phyloP scores from a whole-genome alignment of 2,888 invertebrate genomes.

The Sycophila texana region DNA sequence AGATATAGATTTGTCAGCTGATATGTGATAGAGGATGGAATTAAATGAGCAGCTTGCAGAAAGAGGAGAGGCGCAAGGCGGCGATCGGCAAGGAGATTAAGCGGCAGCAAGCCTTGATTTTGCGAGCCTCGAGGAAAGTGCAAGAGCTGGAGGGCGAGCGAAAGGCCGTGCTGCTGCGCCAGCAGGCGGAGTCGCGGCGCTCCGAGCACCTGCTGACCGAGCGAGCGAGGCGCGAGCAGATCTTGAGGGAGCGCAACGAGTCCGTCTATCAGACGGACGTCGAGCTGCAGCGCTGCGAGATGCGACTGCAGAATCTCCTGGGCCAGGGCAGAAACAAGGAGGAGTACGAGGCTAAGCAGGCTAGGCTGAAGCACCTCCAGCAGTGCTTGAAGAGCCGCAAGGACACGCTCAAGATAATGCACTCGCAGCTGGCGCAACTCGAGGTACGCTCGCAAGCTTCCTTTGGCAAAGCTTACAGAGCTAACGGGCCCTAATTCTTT shows the following conservation, averaged over 20 bases:
- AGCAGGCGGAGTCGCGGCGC: constrained; percentile 63
- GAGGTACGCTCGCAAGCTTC: constrained; percentile 70
- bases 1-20: no score
- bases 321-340: constrained; percentile 67
- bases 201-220: constrained; percentile 61
- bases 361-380: constrained; percentile 76
- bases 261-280: constrained; percentile 64
- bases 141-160: constrained; percentile 64
- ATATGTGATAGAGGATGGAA: not conserved
- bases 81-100: constrained; percentile 63
- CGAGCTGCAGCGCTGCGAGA: constrained; percentile 67
- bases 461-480: no score
- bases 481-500: not conserved
- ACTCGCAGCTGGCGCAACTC: constrained; percentile 77
- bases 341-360: constrained; percentile 74
- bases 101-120: constrained; percentile 63
- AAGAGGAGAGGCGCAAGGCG: constrained; percentile 67
- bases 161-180: constrained; percentile 63
- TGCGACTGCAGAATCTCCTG: constrained; percentile 64
- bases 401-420: constrained; percentile 75
- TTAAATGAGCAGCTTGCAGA: constrained; percentile 58
- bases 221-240: constrained; percentile 62
- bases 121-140: constrained; percentile 60
- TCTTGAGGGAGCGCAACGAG: constrained; percentile 64
- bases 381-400: constrained; percentile 72